phyloP scores from a whole-genome alignment of 2,888 invertebrate species.

The Rhagonycha fulva region DNA sequence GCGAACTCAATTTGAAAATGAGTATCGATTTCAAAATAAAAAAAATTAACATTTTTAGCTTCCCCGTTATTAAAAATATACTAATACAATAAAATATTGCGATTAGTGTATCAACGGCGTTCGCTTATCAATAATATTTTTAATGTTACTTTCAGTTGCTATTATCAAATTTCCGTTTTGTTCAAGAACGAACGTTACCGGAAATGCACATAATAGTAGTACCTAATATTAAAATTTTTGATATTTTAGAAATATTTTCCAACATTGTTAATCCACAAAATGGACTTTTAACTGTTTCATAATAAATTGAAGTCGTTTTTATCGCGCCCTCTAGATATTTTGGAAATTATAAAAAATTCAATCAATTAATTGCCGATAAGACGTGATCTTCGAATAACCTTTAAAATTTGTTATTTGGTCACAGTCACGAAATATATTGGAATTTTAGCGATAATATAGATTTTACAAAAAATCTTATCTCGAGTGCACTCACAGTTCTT shows the following conservation, averaged over 20 bases:
- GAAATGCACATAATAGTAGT: conserved; percentile 41
- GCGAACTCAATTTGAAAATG: conserved; percentile 31
- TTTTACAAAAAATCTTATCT: conserved; percentile 6
- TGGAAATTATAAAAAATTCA: conserved; percentile 15
- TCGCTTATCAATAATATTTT: conserved; percentile 6
- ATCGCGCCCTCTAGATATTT: conserved; percentile 14
- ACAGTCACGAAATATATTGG: conserved; percentile 7
- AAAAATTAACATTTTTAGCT: conserved; percentile 6
- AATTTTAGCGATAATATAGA: background rate
- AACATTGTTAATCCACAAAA: background rate
- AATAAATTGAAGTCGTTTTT: conserved; percentile 8
- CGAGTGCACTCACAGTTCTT: background rate
- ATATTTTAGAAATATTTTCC: background rate
- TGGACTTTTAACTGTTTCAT: conserved; percentile 4
- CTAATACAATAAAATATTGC: background rate
- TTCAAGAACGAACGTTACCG: conserved; percentile 36
- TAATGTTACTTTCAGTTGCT: background rate
- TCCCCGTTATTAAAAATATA: background rate
- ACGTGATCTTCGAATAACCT: conserved; percentile 26
- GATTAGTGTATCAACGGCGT: background rate
- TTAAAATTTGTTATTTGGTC: conserved; percentile 27
- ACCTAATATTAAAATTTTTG: conserved; percentile 24
- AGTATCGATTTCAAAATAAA: conserved; percentile 32
- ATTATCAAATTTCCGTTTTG: conserved; percentile 38
- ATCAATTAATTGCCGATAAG: conserved; percentile 1